Evolutionary conservation across 92 coral and sea anemone species (phyloP).

Genomic region (Meandrina meandrites): DNA sequence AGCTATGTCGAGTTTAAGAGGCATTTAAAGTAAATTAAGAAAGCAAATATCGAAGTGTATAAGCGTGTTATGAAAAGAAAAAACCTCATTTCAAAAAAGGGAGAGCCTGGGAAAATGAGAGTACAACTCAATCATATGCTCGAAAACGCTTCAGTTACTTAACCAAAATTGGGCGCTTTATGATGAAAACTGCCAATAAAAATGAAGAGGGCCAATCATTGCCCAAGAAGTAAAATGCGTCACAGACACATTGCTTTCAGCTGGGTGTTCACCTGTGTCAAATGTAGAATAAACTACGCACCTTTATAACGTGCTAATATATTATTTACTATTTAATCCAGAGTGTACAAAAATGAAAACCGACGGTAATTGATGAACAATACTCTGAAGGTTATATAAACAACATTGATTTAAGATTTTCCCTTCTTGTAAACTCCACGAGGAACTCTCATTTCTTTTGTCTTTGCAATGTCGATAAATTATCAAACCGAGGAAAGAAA

Average conservation of each 20-base stretch:
- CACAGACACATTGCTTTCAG: not conserved
- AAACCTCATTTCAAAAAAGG: not conserved
- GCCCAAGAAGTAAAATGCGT: not conserved
- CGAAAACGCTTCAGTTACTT: not conserved
- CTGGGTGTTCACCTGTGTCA: not conserved
- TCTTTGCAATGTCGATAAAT: not conserved
- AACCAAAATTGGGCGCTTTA: not conserved
- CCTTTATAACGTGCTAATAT: not conserved
- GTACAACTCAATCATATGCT: not conserved
- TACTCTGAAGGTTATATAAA: no score
- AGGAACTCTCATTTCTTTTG: not conserved
- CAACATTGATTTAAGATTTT: no score
- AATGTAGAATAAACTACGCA: not conserved
- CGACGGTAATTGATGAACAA: no score
- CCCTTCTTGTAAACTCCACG: no score
- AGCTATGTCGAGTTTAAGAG: not conserved
- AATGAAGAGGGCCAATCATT: not conserved
- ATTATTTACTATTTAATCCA: not conserved
- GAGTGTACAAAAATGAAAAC: not conserved
- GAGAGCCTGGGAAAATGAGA: not conserved
- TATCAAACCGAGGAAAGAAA: not conserved
- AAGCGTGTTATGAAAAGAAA: not conserved
- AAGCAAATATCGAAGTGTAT: no score
- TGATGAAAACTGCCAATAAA: not conserved
- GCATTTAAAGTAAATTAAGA: no score